Conservation (phyloP, 2,888 invertebrate genomes). For the Corythucha ciliata region DNA sequence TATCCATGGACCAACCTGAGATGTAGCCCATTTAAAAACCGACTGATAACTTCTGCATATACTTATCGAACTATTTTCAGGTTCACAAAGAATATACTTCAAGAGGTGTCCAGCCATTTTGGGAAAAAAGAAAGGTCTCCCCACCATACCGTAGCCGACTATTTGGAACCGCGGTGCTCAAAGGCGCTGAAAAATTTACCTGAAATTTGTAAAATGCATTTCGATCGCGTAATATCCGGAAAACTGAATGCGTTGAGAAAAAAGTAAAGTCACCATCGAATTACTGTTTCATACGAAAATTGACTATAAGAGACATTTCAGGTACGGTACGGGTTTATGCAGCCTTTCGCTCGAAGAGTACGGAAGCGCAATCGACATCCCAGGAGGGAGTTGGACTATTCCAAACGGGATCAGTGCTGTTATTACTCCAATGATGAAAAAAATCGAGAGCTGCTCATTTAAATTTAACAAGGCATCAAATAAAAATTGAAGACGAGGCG, state of each 20-base stretch:
- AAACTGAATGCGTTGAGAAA: no score
- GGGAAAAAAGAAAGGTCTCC: conserved; percentile 42
- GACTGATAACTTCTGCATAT: no score
- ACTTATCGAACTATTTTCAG: not conserved
- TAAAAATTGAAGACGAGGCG: no score
- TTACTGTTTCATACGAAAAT: conserved; percentile 38
- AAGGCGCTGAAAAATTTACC: conserved; percentile 60
- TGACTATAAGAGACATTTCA: not conserved
- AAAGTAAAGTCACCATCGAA: conserved; percentile 51
- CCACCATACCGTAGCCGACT: conserved; percentile 56
- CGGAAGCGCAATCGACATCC: conserved; percentile 56
- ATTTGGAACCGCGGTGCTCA: conserved; percentile 53
- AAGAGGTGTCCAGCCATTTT: not conserved
- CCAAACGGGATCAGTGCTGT: conserved; percentile 8
- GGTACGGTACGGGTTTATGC: conserved; percentile 57
- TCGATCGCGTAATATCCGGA: conserved; percentile 58
- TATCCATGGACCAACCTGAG: no score
- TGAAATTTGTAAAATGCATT: conserved; percentile 60
- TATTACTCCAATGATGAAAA: not conserved
- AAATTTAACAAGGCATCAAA: not conserved
- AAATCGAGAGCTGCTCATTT: not conserved
- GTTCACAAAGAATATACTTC: not conserved
- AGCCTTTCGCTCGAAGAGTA: conserved; percentile 53
- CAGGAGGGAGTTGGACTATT: conserved; percentile 48
- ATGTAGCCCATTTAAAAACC: no score